Percentiles rank a stretch among this genome's conserved stretches.
Conservation (phyloP, 2,113 vertebrate species). For the Nibea albiflora region DNA sequence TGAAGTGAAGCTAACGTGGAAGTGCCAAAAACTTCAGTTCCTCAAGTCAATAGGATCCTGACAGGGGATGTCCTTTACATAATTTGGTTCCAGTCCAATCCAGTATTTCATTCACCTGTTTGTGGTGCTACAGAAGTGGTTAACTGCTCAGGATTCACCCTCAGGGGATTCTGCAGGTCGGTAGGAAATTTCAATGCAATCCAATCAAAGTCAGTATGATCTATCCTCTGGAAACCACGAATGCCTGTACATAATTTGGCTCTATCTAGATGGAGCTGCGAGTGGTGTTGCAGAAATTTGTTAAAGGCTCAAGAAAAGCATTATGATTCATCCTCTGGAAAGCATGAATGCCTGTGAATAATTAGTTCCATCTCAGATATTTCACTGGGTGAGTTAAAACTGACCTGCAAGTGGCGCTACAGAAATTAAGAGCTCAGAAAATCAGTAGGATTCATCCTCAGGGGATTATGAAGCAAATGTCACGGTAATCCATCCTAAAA, state of each 20-base stretch:
- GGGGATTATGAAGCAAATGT: not conserved
- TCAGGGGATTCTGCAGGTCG: not conserved
- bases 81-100: no score
- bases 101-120: not conserved
- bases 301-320: no score
- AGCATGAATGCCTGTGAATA: not conserved
- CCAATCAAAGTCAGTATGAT: not conserved
- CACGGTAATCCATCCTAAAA: not conserved
- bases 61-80: no score
- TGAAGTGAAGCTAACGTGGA: no score
- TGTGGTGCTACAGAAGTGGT: not conserved
- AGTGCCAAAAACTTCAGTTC: no score
- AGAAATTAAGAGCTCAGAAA: no score
- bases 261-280: no score
- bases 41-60: no score
- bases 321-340: not conserved
- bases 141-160: not conserved
- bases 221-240: no score
- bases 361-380: not conserved
- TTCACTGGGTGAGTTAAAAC: not conserved
- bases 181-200: not conserved
- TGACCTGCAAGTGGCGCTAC: not conserved
- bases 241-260: no score
- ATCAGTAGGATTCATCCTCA: not conserved
- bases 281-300: no score